These are phyloP conservation scores for Sebastolobus alascanus DNA, from an alignment of 2,797 vertebrate species.

Conservation along the genomic window DNA sequence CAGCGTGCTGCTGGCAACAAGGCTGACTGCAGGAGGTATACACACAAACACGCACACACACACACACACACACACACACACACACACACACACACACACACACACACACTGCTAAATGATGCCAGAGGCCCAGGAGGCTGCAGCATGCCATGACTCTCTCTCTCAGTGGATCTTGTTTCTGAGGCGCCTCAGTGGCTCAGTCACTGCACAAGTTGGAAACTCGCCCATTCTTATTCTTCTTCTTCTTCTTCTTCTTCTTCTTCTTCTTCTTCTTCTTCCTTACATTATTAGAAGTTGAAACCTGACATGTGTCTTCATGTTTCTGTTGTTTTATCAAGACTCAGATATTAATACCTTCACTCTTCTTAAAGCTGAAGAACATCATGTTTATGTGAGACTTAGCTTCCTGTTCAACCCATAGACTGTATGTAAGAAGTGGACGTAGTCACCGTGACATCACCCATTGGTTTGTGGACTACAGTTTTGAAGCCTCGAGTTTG, in stretches of 20 bases:
- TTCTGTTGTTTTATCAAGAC: no score
- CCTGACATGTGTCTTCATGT: no score
- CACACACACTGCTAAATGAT: conserved; percentile 29
- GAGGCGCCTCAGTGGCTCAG: conserved; percentile 42
- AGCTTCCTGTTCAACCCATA: no score
- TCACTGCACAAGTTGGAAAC: conserved; percentile 32
- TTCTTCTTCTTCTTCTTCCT: neutral
- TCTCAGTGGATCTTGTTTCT: conserved; percentile 57
- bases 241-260: neutral
- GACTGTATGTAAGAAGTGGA: no score
- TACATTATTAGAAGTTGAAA: neutral
- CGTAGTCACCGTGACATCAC: no score
- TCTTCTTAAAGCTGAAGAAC: neutral
- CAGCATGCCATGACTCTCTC: conserved; percentile 26
- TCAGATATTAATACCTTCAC: neutral
- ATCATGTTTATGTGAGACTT: neutral
- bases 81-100: conserved; percentile 22
- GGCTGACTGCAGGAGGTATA: conserved; percentile 45
- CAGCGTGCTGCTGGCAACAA: conserved; percentile 55
- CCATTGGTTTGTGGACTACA: no score
- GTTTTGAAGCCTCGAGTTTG: no score
- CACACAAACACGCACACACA: conserved; percentile 28
- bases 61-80: conserved; percentile 19
- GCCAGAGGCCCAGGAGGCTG: conserved; percentile 47
- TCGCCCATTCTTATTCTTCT: neutral